Base-by-base conservation (phyloP, 2,888 invertebrate species). In the Drosophila percnosoma region DNA sequence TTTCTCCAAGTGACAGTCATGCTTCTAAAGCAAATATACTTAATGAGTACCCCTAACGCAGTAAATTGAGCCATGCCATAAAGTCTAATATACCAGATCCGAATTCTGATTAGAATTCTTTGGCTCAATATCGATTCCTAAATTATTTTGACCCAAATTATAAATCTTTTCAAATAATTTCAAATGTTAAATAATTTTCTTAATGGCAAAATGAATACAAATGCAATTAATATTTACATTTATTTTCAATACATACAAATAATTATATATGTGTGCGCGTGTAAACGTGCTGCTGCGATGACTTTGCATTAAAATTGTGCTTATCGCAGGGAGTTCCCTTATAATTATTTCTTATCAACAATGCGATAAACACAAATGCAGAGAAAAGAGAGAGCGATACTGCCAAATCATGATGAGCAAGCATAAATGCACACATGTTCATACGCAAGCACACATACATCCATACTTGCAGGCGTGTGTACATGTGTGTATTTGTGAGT, bases 331-430 rank as follows among this genome's bases (percentile, higher is more conserved):
- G 78, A 80, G 73, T 78, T 78, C 78, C 78, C 77, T 18, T 53
- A 4, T 4, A 24, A 7, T 36, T 27, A 29, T n/a, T 40, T 59
- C 54, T 75, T 68, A 74, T 69, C 78, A 72, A 48, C 52, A 62
- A 58, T 58, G 65, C 73, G 83, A 80, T 86, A 86, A 83, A 73
- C 67, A 70, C 68, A 75, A 71, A 70, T 64, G 24, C 52, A 69
- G 38, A 61, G 54, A 64, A 48, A 29, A n/a, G 67, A 55, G 48
- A 55, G 53, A 65, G 48, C 64, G 75, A 79, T 85, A 84, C 40
- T 85, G 90, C 76, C 79, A 75, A 82, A 73, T 85, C 85, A 85
- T 59, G 89, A 48, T 85, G 85, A 85, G 77, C 58, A 76, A 82
- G 85, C 85, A 82, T 68, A 73, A 77, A 59, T 53, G 59, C 65